Evolutionary conservation across 2,888 invertebrate species (phyloP).

Genomic region (Euplexia lucipara): DNA sequence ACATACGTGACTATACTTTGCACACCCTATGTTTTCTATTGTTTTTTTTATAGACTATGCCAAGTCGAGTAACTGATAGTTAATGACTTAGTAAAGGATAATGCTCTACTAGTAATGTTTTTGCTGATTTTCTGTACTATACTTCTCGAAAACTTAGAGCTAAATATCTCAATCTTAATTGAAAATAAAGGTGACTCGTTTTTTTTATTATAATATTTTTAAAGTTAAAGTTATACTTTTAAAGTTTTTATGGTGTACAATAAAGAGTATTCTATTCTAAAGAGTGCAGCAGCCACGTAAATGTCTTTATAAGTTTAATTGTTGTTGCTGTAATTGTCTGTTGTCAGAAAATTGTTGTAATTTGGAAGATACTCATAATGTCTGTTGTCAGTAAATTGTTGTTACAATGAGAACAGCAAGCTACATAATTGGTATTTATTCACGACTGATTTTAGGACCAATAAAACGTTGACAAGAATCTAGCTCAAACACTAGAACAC

Average conservation of each 20-base stretch:
- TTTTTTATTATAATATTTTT: too few relatives aligned
- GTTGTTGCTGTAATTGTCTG: slow-evolving; percentile 23
- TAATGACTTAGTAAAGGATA: too few relatives aligned
- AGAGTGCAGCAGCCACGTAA: too few relatives aligned
- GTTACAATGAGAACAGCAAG: slow-evolving; percentile 2
- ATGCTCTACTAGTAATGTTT: too few relatives aligned
- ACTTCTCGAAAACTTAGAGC: background rate
- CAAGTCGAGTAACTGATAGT: background rate
- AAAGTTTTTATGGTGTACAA: too few relatives aligned
- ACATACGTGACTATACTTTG: slow-evolving; percentile 34
- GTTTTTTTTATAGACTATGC: slow-evolving; percentile 16
- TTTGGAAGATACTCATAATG: too few relatives aligned
- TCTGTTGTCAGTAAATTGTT: slow-evolving; percentile 7
- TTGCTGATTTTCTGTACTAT: background rate
- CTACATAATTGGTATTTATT: background rate
- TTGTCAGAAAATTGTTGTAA: background rate
- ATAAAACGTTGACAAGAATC: slow-evolving; percentile 45
- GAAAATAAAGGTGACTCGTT: too few relatives aligned
- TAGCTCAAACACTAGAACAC: slow-evolving; percentile 42
- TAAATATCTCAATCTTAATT: background rate
- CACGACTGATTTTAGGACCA: slow-evolving; percentile 20
- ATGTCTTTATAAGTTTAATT: slow-evolving; percentile 40
- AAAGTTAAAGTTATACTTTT: too few relatives aligned
- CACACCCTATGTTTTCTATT: slow-evolving; percentile 50
- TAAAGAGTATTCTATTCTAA: too few relatives aligned